Evolutionary conservation across 2,113 vertebrate species (phyloP).

Genomic region (Cranoglanis bouderius): DNA sequence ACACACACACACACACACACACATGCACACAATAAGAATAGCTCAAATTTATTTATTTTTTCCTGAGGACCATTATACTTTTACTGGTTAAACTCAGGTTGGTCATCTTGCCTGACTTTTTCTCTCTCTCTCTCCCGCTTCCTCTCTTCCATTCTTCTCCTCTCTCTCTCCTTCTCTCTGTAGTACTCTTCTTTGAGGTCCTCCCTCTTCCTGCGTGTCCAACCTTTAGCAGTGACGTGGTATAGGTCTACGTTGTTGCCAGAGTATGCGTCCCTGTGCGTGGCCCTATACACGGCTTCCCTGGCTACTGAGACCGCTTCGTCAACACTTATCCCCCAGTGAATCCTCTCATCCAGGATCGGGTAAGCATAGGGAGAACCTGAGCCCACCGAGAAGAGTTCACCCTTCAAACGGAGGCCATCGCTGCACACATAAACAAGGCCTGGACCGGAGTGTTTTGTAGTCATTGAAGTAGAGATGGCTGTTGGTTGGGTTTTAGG

Average conservation of each 20-base stretch:
- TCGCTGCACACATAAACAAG: constrained; percentile 85
- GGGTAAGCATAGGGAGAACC: constrained; percentile 86
- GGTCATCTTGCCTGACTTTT: not conserved
- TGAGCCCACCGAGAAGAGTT: constrained; percentile 83
- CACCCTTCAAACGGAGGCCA: constrained; percentile 75
- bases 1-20: not conserved
- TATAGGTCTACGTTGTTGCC: constrained; percentile 84
- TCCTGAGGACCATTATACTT: not conserved
- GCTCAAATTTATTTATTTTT: not conserved
- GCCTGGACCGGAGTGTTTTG: constrained; percentile 66
- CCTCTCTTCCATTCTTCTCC: constrained; percentile 29
- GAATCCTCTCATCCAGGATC: constrained; percentile 75
- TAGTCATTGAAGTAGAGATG: not conserved
- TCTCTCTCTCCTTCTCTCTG: constrained; percentile 62
- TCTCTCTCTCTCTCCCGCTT: constrained; percentile 6
- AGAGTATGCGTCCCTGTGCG: constrained; percentile 82
- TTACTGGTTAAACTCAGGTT: not conserved
- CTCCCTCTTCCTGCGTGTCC: constrained; percentile 73
- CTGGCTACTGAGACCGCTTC: constrained; percentile 78
- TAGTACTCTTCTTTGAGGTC: constrained; percentile 76
- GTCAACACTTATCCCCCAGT: constrained; percentile 70
- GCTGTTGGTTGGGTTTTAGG: not conserved
- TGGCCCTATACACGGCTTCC: constrained; percentile 80
- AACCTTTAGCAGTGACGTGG: constrained; percentile 77
- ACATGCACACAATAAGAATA: not conserved